Base-by-base conservation (phyloP, 2,113 vertebrate species). In the Puma concolor region DNA sequence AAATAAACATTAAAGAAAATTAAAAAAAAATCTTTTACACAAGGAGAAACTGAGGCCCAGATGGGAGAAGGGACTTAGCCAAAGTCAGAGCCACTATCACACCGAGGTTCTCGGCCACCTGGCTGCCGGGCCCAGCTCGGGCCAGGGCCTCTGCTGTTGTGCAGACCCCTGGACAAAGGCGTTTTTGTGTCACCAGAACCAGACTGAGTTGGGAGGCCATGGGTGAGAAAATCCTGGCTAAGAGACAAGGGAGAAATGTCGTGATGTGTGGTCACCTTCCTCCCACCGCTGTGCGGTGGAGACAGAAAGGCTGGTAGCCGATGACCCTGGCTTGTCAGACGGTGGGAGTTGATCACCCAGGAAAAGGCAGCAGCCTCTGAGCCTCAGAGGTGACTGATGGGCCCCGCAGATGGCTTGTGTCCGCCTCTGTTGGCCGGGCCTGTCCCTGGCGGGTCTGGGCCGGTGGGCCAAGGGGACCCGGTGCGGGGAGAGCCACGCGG, bases 281-380 rank as follows among this genome's bases (percentile, higher is more conserved):
- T 44, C 38, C n/a, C 14, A 48, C 71, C 21, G 80, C 72, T 5
- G 0, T 13, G 14, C 27, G 19, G 79, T 31, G 81, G 36, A 54
- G 36, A 21, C 17, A 48, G 69, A 12, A 31, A 44, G 17, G 4
- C 38, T 5, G 31, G 17, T 50, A 50, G 41, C 57, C 2, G 1
- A 7, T 48, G 13, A 11, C 0, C 13, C n/a, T 1, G n/a, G 48
- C 84, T 27, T 2, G 5, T 76, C 71, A 80, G 57, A 64, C 0
- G 0, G 7, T 2, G 10, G 60, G 21, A 0, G 15, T 76, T 23
- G n/a, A 29, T 63, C 16, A 1, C 66, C 41, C 57, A 2, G 0
- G 17, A 41, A 74, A 16, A 76, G 69, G 60, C 76, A 84, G 60
- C 67, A 67, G 33, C 69, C 93, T 41, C 41, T 0, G 2, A 2